Base-by-base conservation (phyloP, 2,113 vertebrate species). In the Rhinoptilus africanus region DNA sequence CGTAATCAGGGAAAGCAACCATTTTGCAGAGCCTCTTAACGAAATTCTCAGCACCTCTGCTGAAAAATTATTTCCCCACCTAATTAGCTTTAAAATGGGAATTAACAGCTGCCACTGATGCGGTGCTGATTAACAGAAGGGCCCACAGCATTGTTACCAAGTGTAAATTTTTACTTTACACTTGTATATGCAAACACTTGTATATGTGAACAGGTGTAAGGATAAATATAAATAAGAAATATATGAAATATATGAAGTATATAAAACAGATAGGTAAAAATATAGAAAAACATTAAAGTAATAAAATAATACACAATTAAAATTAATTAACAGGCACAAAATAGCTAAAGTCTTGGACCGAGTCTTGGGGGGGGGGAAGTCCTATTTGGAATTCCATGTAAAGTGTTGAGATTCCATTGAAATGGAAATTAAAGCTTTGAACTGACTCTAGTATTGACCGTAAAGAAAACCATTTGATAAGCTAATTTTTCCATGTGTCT, bases 371-470 rank as follows among this genome's bases (percentile, higher is more conserved):
- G 53, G 32, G 32, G 32, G 23, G 6, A 88, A 85, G 12, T 10
- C 10, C 12, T 77, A 14, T 56, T 81, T 86, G 43, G 54, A 92
- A 74, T 86, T 88, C 35, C 16, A 56, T 12, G 3, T 30, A 68
- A 30, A 88, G 21, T n/a, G 39, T 14, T 80, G 26, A 84, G 15
- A 37, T 32, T 76, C 73, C 39, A 67, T 7, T 91, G 93, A 95
- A 95, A 88, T 84, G 47, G 37, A 81, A 94, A 95, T 78, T n/a
- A 77, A 84, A 78, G 26, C 63, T 95, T 96, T 87, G 76, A 96
- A 77, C 56, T 35, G 47, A 27, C 13, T 68, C 30, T 76, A 17
- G 4, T 67, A 88, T 67, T 80, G 79, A 84, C 47, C 71, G 54
- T 17, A 60, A 59, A 62, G 39, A 68, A 92, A 95, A 63, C 18